Conservation (phyloP, 2,888 invertebrate genomes). For the Crioceris asparagi region DNA sequence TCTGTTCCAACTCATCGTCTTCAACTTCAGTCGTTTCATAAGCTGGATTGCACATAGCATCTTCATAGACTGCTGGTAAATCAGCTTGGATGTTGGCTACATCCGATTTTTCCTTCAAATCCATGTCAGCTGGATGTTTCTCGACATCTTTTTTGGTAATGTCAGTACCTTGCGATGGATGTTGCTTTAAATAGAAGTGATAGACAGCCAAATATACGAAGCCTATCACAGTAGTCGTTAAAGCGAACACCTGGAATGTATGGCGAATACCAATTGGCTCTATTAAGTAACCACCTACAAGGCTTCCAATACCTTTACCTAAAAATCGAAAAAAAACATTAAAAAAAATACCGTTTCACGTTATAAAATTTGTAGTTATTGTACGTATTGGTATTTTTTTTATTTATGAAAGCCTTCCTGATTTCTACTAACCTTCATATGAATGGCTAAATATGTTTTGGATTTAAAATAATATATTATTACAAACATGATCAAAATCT, state of each 20-base stretch:
- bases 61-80: slow-evolving; percentile 28
- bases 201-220: slow-evolving; percentile 60
- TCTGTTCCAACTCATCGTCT: slow-evolving; percentile 11
- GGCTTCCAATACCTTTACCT: slow-evolving; percentile 67
- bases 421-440: too few relatives aligned
- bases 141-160: slow-evolving; percentile 46
- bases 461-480: too few relatives aligned
- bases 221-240: slow-evolving; percentile 51
- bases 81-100: slow-evolving; percentile 19
- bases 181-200: slow-evolving; percentile 49
- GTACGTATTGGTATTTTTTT: too few relatives aligned
- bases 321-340: slow-evolving; percentile 22
- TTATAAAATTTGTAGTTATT: too few relatives aligned
- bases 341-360: background rate
- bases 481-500: too few relatives aligned
- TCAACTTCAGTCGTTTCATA: slow-evolving; percentile 31
- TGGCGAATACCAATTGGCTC: slow-evolving; percentile 59
- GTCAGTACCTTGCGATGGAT: slow-evolving; percentile 45
- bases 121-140: slow-evolving; percentile 19
- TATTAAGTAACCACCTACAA: slow-evolving; percentile 66
- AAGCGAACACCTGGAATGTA: slow-evolving; percentile 61
- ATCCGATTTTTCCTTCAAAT: slow-evolving; percentile 20
- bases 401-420: too few relatives aligned
- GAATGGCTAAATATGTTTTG: too few relatives aligned
- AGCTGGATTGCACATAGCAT: slow-evolving; percentile 31